These are phyloP conservation scores for Falco cherrug DNA, from an alignment of 2,797 vertebrate genomes.

Conservation along the genomic window DNA sequence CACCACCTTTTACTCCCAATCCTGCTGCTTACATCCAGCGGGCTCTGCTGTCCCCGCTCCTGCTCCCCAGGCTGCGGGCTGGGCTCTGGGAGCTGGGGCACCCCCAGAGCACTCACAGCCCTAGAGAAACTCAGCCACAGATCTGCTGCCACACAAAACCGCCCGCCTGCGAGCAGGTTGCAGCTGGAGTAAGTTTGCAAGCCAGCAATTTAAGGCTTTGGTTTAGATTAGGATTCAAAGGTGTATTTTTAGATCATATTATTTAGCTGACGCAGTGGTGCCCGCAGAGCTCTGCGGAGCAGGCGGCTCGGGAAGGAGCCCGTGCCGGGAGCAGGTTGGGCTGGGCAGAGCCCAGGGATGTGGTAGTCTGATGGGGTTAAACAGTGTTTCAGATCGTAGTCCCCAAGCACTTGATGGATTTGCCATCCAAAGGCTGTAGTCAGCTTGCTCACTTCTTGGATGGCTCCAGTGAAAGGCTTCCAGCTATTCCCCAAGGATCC, in stretches of 20 bases:
- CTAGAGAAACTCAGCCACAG: background rate
- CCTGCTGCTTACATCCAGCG: background rate
- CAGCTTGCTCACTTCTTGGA: slow-evolving; percentile 8
- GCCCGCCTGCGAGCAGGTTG: background rate
- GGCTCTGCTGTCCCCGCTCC: background rate
- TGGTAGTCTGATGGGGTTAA: accelerated
- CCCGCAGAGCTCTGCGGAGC: background rate
- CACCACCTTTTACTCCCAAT: background rate
- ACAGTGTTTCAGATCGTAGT: accelerated
- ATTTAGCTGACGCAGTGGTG: accelerated
- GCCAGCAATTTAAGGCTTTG: background rate
- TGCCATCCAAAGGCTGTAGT: slow-evolving; percentile 7
- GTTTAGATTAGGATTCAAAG: background rate
- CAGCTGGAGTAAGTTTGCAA: background rate
- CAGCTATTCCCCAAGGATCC: slow-evolving; percentile 35
- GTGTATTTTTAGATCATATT: background rate
- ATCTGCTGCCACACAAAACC: background rate
- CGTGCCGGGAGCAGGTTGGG: accelerated
- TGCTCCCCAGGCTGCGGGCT: background rate
- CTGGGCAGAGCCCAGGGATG: background rate
- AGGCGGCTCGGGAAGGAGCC: background rate
- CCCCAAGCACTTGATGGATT: background rate
- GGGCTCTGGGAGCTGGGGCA: background rate
- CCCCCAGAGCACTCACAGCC: background rate
- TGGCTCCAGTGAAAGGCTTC: slow-evolving; percentile 39